phyloP scores from a whole-genome alignment of 2,888 invertebrate genomes.

The Chrysomela aeneicollis region DNA sequence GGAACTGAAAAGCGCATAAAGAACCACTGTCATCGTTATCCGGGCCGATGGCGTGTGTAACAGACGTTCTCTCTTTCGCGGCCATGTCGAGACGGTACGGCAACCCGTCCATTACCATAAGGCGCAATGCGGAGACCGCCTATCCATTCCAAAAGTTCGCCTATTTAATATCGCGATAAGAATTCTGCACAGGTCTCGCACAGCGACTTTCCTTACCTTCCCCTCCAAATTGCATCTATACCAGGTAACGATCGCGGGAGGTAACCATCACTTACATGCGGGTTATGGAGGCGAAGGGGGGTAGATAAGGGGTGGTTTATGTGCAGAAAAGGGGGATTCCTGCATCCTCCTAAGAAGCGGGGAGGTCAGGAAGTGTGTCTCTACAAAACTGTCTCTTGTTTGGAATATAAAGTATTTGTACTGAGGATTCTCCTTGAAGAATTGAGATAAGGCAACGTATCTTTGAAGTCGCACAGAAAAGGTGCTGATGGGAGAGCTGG shows the following conservation, averaged over 20 bases:
- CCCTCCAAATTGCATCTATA: conserved; percentile 34
- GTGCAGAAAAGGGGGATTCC: too few relatives aligned
- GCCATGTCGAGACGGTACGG: conserved; percentile 35
- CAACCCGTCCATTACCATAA: conserved; percentile 51
- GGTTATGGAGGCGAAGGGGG: conserved; percentile 1
- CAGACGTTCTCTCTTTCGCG: conserved; percentile 24
- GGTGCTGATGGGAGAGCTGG: neutral
- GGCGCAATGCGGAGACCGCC: conserved; percentile 48
- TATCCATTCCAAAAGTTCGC: conserved; percentile 49
- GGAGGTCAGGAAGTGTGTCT: too few relatives aligned
- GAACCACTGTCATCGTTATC: conserved; percentile 29
- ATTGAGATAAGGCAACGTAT: neutral
- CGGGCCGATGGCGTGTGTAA: conserved; percentile 26
- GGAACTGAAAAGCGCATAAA: conserved; percentile 27
- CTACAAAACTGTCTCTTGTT: too few relatives aligned
- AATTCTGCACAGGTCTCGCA: conserved; percentile 42
- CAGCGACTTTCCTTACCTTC: conserved; percentile 7
- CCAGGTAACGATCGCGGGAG: conserved; percentile 34
- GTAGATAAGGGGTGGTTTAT: neutral
- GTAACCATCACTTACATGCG: conserved; percentile 31
- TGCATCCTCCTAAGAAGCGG: too few relatives aligned
- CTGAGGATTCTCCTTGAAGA: neutral
- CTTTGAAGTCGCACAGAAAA: neutral
- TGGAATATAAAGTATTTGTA: too few relatives aligned
- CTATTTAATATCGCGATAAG: conserved; percentile 50